Evolutionary conservation across 2,888 invertebrate species (phyloP).

Genomic region (Dryobotodes eremita): DNA sequence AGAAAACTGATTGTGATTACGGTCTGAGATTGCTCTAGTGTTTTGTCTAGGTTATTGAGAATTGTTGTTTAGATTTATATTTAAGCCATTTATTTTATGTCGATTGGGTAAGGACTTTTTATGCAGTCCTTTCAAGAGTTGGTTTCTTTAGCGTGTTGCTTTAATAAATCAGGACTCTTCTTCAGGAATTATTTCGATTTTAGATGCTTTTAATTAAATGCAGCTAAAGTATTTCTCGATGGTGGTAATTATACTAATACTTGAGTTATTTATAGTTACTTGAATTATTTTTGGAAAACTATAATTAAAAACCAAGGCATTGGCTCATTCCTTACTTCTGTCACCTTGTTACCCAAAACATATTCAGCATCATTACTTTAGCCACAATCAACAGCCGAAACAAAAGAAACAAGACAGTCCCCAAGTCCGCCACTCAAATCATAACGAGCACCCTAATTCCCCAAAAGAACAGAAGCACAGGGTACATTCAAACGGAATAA

Average conservation of each 20-base stretch:
- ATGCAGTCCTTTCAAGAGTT: not conserved
- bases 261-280: not conserved
- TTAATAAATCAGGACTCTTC: not conserved
- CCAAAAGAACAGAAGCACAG: constrained; percentile 59
- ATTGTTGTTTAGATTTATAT: constrained; percentile 5
- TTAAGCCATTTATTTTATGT: not conserved
- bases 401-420: constrained; percentile 31
- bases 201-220: not conserved
- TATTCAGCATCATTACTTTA: constrained; percentile 34
- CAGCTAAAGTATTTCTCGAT: not conserved
- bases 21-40: constrained; percentile 21
- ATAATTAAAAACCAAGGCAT: not conserved
- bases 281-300: not conserved
- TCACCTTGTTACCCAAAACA: constrained; percentile 15
- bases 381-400: constrained; percentile 29
- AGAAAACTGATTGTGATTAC: constrained; percentile 50
- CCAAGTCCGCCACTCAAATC: constrained; percentile 53
- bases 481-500: constrained; percentile 68
- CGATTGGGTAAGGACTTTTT: not conserved
- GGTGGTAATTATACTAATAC: not conserved
- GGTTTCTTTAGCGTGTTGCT: not conserved
- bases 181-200: not conserved
- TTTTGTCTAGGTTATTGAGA: constrained; percentile 18
- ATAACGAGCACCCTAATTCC: constrained; percentile 60
- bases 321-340: not conserved